These are phyloP conservation scores for Drosophila equinoxialis DNA, from an alignment of 1,140 invertebrate genomes.

Conservation along the genomic window DNA sequence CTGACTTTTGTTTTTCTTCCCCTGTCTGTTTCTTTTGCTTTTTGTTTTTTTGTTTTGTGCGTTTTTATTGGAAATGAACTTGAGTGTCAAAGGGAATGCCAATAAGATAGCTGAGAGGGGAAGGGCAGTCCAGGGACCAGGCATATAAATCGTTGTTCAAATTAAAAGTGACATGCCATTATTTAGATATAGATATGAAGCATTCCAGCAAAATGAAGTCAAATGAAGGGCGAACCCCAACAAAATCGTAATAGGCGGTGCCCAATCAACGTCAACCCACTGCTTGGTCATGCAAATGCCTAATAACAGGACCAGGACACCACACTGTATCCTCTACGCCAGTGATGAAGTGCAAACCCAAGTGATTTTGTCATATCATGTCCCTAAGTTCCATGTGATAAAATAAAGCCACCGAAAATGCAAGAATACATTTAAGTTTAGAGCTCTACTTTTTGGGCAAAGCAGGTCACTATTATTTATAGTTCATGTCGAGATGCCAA, in stretches of 20 bases:
- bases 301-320: background rate
- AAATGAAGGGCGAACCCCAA: constrained; percentile 48
- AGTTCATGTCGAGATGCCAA: too few relatives aligned
- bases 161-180: constrained; percentile 79
- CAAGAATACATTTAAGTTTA: background rate
- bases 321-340: background rate
- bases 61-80: constrained; percentile 63
- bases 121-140: constrained; percentile 12
- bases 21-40: background rate
- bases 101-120: background rate
- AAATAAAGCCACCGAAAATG: background rate
- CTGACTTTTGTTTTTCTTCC: background rate
- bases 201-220: constrained; percentile 34
- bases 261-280: constrained; percentile 39
- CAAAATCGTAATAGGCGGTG: constrained; percentile 25
- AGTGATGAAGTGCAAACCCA: constrained; percentile 11
- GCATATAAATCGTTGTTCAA: constrained; percentile 68
- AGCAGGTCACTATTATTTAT: too few relatives aligned
- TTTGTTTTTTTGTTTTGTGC: constrained; percentile 28
- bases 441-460: background rate
- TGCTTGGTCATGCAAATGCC: constrained; percentile 40
- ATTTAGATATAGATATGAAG: constrained; percentile 66
- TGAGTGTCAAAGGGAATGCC: constrained; percentile 25
- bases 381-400: background rate
- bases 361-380: constrained; percentile 3